Conservation (phyloP, 2,888 invertebrate species). For the Antheraea assamensis region DNA sequence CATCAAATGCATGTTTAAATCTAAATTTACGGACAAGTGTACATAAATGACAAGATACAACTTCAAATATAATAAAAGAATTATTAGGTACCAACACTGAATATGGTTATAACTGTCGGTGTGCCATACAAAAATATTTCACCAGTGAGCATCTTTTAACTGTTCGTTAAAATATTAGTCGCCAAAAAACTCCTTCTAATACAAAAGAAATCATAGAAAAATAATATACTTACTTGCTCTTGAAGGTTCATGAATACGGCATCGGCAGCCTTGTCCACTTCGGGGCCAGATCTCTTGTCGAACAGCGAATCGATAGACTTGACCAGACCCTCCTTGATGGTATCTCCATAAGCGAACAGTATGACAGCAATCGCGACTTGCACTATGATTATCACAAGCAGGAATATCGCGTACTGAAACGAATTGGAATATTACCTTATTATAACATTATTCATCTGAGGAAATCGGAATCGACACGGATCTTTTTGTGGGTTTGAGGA, state of each 20-base stretch:
- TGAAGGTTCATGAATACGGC: conserved; percentile 85
- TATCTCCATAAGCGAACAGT: conserved; percentile 84
- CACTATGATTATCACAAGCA: conserved; percentile 87
- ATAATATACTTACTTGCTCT: conserved; percentile 49
- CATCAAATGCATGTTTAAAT: too few species aligned
- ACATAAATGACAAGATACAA: not conserved
- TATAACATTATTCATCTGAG: not conserved
- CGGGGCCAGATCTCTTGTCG: conserved; percentile 43
- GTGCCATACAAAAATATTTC: not conserved
- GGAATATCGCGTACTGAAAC: conserved; percentile 87
- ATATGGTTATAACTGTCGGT: not conserved
- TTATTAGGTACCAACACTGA: not conserved
- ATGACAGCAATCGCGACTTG: conserved; percentile 87
- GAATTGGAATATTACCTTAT: conserved; percentile 20
- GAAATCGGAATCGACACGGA: not conserved
- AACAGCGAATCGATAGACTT: conserved; percentile 55
- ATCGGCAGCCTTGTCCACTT: conserved; percentile 64
- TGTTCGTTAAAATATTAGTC: not conserved
- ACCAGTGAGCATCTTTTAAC: not conserved
- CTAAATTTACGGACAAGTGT: too few species aligned
- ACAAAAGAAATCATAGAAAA: too few species aligned
- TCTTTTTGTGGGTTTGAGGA: not conserved
- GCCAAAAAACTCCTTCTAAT: not conserved
- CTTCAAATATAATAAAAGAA: not conserved
- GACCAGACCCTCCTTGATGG: conserved; percentile 75